phyloP scores from a whole-genome alignment of 2,888 invertebrate species.

The Epinotia bilunana region DNA sequence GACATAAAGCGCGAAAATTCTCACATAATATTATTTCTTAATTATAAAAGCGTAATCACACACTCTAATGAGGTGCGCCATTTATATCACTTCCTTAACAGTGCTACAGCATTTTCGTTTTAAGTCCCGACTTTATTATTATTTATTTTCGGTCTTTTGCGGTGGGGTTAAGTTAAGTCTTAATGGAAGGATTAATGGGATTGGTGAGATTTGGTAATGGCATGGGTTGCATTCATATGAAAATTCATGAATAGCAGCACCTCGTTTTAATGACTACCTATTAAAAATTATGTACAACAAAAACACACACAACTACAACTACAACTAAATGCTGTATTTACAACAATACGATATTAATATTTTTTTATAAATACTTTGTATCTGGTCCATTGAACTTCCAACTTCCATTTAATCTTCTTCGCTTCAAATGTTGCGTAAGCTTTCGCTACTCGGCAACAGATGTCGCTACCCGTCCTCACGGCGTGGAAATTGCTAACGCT shows the following conservation, averaged over 20 bases:
- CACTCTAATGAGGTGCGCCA: conserved; percentile 50
- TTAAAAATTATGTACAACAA: background rate
- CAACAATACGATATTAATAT: background rate
- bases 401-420: background rate
- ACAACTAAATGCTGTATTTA: background rate
- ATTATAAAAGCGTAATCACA: conserved; percentile 44
- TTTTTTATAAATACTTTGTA: background rate
- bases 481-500: background rate
- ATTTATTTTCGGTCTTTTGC: conserved; percentile 64
- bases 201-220: conserved; percentile 30
- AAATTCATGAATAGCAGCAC: background rate
- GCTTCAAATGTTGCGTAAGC: background rate
- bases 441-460: conserved; percentile 65
- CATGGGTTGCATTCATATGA: background rate
- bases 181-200: conserved; percentile 41
- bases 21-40: conserved; percentile 42
- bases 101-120: conserved; percentile 82
- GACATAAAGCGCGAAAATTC: conserved; percentile 28
- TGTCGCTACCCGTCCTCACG: conserved; percentile 57
- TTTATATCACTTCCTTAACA: conserved; percentile 82
- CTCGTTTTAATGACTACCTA: conserved; percentile 2
- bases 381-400: background rate
- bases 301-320: background rate
- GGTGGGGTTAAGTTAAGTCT: conserved; percentile 39
- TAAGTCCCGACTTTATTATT: conserved; percentile 75